These are phyloP conservation scores for human (Homo sapiens) DNA, from an alignment of 2,113 vertebrate genomes.

Conservation along the genomic window GRCh38 chr20:56258501-56259000, in stretches of 20 bases:
- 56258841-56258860: not conserved
- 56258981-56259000: not conserved
- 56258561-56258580: not conserved
- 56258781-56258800: not conserved
- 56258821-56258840: not conserved
- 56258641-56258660: not conserved
- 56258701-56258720: accelerated
- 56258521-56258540: not conserved
- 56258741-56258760: not conserved
- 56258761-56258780: not conserved
- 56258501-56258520: not conserved
- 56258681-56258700: accelerated
- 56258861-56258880: not conserved
- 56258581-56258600: not conserved
- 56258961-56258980: not conserved
- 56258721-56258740: accelerated
- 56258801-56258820: not conserved
- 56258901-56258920: not conserved
- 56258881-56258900: not conserved
- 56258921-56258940: not conserved
- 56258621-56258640: accelerated
- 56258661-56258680: accelerated
- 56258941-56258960: not conserved
- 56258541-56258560: no score
- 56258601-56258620: not conserved